Evolutionary conservation across 1,140 invertebrate genomes (phyloP), one percentile per base, ranked within the genome.

Genomic region (Gryllus bimaculatus): DNA sequence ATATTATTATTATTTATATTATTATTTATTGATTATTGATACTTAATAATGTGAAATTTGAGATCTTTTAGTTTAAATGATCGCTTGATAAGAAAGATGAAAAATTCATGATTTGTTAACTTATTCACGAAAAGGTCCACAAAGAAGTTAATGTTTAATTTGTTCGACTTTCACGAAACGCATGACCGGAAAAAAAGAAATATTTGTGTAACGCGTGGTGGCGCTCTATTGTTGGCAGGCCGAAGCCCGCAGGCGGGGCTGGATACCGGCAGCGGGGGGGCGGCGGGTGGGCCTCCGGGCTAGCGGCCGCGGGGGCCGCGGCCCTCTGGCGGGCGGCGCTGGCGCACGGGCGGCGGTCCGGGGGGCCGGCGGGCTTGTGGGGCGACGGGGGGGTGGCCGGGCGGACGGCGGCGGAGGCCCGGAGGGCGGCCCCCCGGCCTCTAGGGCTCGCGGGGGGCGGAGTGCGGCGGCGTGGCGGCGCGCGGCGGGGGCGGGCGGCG

Each of bases 301-400:
- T 92, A 74, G 89, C n/a, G 93, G 92, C 87, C 77, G 89, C 91
- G 74, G 94, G 94, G 85, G 85, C 91, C 82, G 49, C 8, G 49
- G 91, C 74, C 89, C 77, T 89, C 91, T 73, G 94, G 94, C 85
- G 85, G 91, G 82, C 89, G 90, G 86, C 87, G n/a, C n/a, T n/a
- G n/a, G n/a, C 90, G 26, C 7, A 26, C 48, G 21, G 26, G 73
- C 8, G 73, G 48, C 47, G 66, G 39, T 26, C 26, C 13, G 21
- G 8, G 78, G 74, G 73, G 73, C 39, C 8, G 47, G 73, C 73
- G 47, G 21, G 39, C 13, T 15, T 8, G 26, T 47, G 82, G 73
- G 39, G 82, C 79, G 81, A 81, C 80, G 10, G 74, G 82, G 48
- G 78, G 54, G 48, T 48, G 74, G 74, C 26, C 75, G 79, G 54